A percentile compares a stretch with the other conserved stretches of the same genome.
These are phyloP conservation scores for Caradrina kadenii DNA, from an alignment of 2,888 invertebrate genomes.

Conservation along the genomic window DNA sequence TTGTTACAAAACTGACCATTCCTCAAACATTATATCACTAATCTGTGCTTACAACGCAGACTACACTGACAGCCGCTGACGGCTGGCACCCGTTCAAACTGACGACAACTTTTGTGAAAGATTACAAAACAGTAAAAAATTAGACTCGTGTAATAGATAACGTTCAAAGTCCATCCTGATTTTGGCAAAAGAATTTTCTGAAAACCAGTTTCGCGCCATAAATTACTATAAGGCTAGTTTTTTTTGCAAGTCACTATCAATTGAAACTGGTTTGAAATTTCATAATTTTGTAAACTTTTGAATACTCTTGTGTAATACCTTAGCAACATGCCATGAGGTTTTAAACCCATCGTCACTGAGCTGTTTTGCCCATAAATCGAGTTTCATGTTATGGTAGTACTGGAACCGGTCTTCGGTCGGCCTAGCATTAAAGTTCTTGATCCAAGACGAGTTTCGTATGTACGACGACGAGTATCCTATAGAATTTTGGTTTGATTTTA, in stretches of 20 bases:
- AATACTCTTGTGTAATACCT: slow-evolving; percentile 36
- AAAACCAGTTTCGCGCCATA: slow-evolving; percentile 9
- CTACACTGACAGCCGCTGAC: slow-evolving; percentile 29
- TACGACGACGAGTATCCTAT: no score
- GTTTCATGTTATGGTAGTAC: slow-evolving; percentile 7
- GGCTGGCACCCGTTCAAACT: slow-evolving; percentile 42
- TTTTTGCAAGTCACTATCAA: slow-evolving; percentile 4
- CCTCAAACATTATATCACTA: slow-evolving; percentile 25
- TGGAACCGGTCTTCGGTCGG: slow-evolving; percentile 12
- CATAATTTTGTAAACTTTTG: slow-evolving; percentile 2
- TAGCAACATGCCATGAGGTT: no score
- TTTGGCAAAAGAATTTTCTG: background rate
- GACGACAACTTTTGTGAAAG: slow-evolving; percentile 18
- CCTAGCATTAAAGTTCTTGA: no score
- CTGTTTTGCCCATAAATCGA: background rate
- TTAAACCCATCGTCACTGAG: background rate
- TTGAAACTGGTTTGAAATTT: slow-evolving; percentile 30
- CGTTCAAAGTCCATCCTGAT: background rate
- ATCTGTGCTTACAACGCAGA: slow-evolving; percentile 5
- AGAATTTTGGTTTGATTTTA: no score
- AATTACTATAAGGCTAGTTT: background rate
- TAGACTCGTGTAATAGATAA: background rate
- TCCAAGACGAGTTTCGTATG: no score
- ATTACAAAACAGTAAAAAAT: slow-evolving; percentile 13
- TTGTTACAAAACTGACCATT: slow-evolving; percentile 38